These are phyloP conservation scores for Unio delphinus DNA, from an alignment of 2,888 invertebrate genomes.

Conservation along the genomic window DNA sequence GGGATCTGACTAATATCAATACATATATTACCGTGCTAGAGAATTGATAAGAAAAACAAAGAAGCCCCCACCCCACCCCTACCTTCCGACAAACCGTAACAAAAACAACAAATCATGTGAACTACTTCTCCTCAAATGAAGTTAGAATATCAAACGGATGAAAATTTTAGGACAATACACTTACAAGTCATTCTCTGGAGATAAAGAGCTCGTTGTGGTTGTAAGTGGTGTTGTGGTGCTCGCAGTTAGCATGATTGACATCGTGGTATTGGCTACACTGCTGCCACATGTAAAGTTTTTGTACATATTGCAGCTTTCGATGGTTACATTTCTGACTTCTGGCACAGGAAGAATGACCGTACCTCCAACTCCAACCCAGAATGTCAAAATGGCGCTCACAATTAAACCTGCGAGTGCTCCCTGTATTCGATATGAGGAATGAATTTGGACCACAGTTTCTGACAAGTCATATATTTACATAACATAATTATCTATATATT, in stretches of 20 bases:
- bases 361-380: conserved; percentile 61
- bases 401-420: conserved; percentile 49
- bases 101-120: too few species aligned
- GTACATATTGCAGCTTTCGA: conserved; percentile 27
- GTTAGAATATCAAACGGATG: too few species aligned
- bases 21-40: too few species aligned
- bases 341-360: conserved; percentile 43
- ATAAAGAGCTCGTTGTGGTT: conserved; percentile 3
- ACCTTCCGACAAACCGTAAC: too few species aligned
- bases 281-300: conserved; percentile 30
- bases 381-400: conserved; percentile 41
- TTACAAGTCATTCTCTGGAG: conserved; percentile 2
- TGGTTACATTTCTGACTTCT: conserved; percentile 29
- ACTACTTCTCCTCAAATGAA: too few species aligned
- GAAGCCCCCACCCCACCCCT: too few species aligned
- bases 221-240: conserved; percentile 3
- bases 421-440: conserved; percentile 15
- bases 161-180: background rate
- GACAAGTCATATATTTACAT: too few species aligned
- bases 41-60: too few species aligned
- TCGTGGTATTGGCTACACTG: background rate
- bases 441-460: too few species aligned
- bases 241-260: background rate
- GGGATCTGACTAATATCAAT: too few species aligned
- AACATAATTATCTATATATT: too few species aligned